phyloP scores from a whole-genome alignment of 2,888 invertebrate genomes.

The Galeopsomyia nigrocyanea region DNA sequence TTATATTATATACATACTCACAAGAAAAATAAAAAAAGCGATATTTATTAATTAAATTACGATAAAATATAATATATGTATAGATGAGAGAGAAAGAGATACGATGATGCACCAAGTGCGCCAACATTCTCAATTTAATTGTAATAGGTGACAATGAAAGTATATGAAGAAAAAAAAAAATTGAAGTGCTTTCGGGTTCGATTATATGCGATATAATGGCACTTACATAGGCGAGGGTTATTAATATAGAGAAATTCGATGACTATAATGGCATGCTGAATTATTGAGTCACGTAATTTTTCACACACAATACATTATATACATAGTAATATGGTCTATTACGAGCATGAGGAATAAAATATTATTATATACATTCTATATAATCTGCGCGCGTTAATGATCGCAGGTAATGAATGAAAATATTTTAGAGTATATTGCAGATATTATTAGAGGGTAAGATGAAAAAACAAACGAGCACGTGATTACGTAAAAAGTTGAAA shows the following conservation, averaged over 20 bases:
- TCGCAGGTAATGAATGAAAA: too few relatives aligned
- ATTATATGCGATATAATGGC: slow-evolving; percentile 45
- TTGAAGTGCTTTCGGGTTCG: slow-evolving; percentile 49
- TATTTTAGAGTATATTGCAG: too few relatives aligned
- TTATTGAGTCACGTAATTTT: not conserved
- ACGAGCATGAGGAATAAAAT: too few relatives aligned
- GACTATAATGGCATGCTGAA: not conserved
- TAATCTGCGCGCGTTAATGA: too few relatives aligned
- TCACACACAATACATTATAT: not conserved
- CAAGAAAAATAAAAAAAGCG: not conserved
- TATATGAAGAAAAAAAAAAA: slow-evolving; percentile 41
- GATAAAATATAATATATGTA: not conserved
- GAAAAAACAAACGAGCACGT: too few relatives aligned
- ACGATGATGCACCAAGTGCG: not conserved
- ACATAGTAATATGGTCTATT: too few relatives aligned
- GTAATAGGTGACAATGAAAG: slow-evolving; percentile 55
- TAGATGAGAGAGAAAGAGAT: not conserved
- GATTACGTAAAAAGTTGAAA: too few relatives aligned
- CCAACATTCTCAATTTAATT: slow-evolving; percentile 5
- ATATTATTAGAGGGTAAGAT: too few relatives aligned
- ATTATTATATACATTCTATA: too few relatives aligned
- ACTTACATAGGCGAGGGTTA: slow-evolving; percentile 31
- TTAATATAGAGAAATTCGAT: not conserved
- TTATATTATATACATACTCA: slow-evolving; percentile 15
- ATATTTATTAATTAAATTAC: not conserved